Conservation (phyloP, 2,113 vertebrate species). For the Phalacrocorax carbo region DNA sequence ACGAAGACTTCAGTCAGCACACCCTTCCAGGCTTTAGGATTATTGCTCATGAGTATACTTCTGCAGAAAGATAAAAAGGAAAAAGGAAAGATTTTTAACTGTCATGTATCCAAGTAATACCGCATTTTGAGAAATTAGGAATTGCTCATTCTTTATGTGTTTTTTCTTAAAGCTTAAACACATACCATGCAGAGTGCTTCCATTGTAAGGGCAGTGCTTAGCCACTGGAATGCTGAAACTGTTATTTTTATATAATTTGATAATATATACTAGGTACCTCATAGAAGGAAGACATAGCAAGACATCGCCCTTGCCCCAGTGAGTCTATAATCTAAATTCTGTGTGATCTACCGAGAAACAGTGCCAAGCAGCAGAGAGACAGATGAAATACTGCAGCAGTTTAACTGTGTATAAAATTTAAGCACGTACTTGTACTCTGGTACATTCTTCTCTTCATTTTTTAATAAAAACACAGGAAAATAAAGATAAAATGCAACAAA, state of each 20-base stretch:
- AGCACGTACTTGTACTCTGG: background rate
- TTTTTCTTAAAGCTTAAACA: background rate
- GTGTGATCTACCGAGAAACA: background rate
- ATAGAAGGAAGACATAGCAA: background rate
- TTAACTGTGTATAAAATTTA: background rate
- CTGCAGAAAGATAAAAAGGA: background rate
- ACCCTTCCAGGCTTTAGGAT: background rate
- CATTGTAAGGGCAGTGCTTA: background rate
- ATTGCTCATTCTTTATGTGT: background rate
- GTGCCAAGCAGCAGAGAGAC: background rate
- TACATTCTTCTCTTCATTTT: background rate
- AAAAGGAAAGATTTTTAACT: background rate
- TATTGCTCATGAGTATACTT: background rate
- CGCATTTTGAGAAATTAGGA: background rate
- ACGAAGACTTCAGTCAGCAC: background rate
- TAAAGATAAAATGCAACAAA: background rate
- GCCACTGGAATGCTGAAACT: background rate
- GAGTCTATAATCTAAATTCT: background rate
- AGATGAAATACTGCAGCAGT: background rate
- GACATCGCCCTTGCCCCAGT: background rate
- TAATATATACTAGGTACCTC: background rate
- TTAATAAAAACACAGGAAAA: slow-evolving; percentile 6
- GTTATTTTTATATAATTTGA: background rate
- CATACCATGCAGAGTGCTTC: background rate
- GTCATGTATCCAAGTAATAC: background rate